Base-by-base conservation (phyloP, 2,113 vertebrate genomes). In the Paralichthys olivaceus region DNA sequence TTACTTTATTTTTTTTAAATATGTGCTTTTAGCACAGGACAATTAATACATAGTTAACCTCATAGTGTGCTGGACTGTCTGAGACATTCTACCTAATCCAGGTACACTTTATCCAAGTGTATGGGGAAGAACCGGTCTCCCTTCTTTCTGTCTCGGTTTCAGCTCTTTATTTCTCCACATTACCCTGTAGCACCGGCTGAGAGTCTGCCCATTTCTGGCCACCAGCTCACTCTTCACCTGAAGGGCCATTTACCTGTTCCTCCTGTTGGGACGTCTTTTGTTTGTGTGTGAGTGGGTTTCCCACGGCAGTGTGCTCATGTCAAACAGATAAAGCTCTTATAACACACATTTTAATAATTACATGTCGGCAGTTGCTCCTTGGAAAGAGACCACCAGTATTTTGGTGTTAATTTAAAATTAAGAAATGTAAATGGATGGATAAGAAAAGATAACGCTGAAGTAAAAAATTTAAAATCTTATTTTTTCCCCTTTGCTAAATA, bases 81-180 rank as follows among this genome's bases (percentile, higher is more conserved):
- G 49, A 53, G 59, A 72, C 60, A 28, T 71, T 80, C 22, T 53
- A 62, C 28, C 23, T 37, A 26, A 80, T 70, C 34, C 23, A 17
- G 20, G 37, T 40, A 1, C 51, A 75, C 60, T 80, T 82, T 72
- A 74, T 77, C 71, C 43, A 64, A 28, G 29, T 37, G 28, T 7
- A 25, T 62, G 34, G 23, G 45, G 20, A 22, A 72, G 67, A 89
- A 91, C 89, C 53, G 20, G 85, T 89, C 57, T 63, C 9, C 5
- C 76, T 69, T 60, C 79, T 86, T 77, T 83, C 62, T 4, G 20
- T 72, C 63, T 83, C 32, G 32, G 84, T 89, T 86, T 89, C 87
- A 86, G 53, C 15, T 66, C 64, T 80, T 75, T 40, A 63, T 32
- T 49, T 11, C 47, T 75, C 57, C 34, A 37, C n/a, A 53, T 54